These are phyloP conservation scores for Melipona bicolor DNA, from an alignment of 2,888 invertebrate species.

Conservation along the genomic window DNA sequence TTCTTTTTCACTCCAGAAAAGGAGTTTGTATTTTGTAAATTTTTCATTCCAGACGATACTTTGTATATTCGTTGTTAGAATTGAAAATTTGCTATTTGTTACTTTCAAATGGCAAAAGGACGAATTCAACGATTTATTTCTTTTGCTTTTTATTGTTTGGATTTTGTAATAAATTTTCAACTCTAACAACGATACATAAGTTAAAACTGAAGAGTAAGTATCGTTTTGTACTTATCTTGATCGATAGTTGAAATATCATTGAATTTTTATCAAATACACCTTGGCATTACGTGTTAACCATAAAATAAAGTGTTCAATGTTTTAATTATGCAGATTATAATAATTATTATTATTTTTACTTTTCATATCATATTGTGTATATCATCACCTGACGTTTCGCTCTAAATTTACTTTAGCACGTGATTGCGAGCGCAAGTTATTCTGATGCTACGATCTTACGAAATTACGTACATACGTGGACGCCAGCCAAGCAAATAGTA, in stretches of 20 bases:
- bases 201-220: too few species aligned
- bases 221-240: too few species aligned
- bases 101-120: not conserved
- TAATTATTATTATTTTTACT: too few species aligned
- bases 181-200: not conserved
- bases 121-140: not conserved
- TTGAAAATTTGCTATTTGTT: too few species aligned
- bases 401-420: not conserved
- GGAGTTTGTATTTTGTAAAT: too few species aligned
- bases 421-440: not conserved
- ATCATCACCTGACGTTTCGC: not conserved
- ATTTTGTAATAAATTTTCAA: not conserved
- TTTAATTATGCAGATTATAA: too few species aligned
- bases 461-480: not conserved
- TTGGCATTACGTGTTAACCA: not conserved
- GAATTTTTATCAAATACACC: too few species aligned
- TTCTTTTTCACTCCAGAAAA: too few species aligned
- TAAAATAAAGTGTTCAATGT: not conserved
- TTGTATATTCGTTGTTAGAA: too few species aligned
- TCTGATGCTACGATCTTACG: not conserved
- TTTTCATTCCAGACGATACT: too few species aligned
- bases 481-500: not conserved
- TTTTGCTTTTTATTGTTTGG: not conserved
- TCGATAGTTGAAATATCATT: too few species aligned
- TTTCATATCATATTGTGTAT: not conserved